These are phyloP conservation scores for Eupithecia vulgata DNA, from an alignment of 2,888 invertebrate genomes.

Conservation along the genomic window DNA sequence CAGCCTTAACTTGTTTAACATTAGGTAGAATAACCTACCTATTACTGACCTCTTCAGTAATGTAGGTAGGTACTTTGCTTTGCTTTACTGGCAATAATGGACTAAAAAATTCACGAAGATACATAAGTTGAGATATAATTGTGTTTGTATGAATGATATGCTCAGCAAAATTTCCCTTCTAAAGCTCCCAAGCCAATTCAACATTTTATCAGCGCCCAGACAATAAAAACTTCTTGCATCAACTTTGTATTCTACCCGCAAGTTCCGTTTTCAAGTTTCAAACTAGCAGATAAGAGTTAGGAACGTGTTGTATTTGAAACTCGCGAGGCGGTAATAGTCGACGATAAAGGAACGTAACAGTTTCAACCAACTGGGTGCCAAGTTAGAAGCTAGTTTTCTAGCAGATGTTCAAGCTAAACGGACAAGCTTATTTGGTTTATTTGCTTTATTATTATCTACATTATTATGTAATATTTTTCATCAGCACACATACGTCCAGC, in stretches of 20 bases:
- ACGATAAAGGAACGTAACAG: slow-evolving; percentile 4
- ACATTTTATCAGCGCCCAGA: slow-evolving; percentile 4
- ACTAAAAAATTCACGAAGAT: too few relatives aligned
- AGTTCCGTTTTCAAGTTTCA: slow-evolving; percentile 18
- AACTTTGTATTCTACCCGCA: slow-evolving; percentile 21
- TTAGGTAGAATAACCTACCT: too few relatives aligned
- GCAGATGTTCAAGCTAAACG: not conserved
- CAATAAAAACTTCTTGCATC: slow-evolving; percentile 12
- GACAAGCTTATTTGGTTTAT: not conserved
- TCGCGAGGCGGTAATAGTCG: not conserved
- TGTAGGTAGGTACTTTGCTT: too few relatives aligned
- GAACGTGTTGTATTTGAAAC: slow-evolving; percentile 6
- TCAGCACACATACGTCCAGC: too few relatives aligned
- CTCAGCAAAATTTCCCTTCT: not conserved
- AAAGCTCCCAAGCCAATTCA: not conserved
- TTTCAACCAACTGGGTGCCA: slow-evolving; percentile 5
- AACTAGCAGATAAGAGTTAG: slow-evolving; percentile 24
- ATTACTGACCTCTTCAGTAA: too few relatives aligned
- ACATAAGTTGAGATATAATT: not conserved
- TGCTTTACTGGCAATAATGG: too few relatives aligned
- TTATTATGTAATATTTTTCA: too few relatives aligned
- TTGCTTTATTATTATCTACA: too few relatives aligned
- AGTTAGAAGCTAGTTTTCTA: not conserved
- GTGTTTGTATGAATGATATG: not conserved
- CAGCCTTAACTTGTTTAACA: too few relatives aligned